These are phyloP conservation scores for Pelodytes ibericus DNA, from an alignment of 2,797 vertebrate species.

Conservation along the genomic window DNA sequence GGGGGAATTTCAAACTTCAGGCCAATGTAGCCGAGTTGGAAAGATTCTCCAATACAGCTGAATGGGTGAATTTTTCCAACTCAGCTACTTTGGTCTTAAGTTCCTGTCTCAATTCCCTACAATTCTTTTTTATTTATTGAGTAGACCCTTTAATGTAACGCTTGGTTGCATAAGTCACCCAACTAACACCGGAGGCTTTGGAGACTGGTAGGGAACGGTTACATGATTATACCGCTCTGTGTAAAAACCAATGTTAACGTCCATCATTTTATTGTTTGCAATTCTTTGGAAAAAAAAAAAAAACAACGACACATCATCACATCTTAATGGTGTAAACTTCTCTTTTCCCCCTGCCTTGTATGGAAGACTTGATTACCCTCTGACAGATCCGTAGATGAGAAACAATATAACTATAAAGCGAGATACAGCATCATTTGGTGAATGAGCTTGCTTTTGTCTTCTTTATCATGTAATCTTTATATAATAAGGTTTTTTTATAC, in stretches of 20 bases:
- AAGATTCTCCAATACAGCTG: too few relatives aligned
- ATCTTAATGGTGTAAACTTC: not conserved
- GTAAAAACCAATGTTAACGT: not conserved
- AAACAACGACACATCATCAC: not conserved
- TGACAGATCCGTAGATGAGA: constrained; percentile 34
- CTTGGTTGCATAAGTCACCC: not conserved
- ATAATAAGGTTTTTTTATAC: not conserved
- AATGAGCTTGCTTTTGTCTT: not conserved
- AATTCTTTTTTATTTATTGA: too few relatives aligned
- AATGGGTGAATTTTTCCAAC: too few relatives aligned
- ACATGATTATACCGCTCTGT: not conserved
- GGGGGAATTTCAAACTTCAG: too few relatives aligned
- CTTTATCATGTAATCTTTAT: not conserved
- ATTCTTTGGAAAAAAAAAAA: not conserved
- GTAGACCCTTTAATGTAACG: not conserved
- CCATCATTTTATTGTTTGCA: not conserved
- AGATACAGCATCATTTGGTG: constrained; percentile 18
- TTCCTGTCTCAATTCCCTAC: too few relatives aligned
- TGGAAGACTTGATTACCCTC: constrained; percentile 42
- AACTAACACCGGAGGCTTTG: not conserved
- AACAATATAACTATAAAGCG: constrained; percentile 25
- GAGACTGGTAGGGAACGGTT: not conserved
- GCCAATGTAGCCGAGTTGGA: too few relatives aligned
- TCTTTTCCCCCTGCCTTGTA: constrained; percentile 11
- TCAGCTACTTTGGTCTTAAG: too few relatives aligned